These are phyloP conservation scores for Anagrus nilaparvatae DNA, from an alignment of 1,140 invertebrate genomes.

Conservation along the genomic window DNA sequence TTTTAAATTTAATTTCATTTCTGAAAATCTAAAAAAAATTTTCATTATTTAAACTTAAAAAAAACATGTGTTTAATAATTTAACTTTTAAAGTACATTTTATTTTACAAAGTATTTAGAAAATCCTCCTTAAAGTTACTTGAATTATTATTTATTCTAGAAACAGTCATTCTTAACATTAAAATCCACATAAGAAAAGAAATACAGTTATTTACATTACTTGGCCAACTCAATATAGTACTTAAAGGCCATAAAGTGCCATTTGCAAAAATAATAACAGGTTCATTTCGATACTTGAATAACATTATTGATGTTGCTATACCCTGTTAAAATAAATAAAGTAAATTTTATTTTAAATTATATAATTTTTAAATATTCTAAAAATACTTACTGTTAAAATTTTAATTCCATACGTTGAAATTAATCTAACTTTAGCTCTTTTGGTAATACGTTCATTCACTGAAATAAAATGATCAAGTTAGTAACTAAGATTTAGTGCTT, in stretches of 20 bases:
- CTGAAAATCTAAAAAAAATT: too few species aligned
- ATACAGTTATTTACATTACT: conserved; percentile 27
- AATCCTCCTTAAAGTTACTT: conserved; percentile 9
- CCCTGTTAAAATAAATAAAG: conserved; percentile 20
- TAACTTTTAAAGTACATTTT: neutral
- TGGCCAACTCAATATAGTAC: conserved; percentile 34
- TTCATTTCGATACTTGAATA: conserved; percentile 28
- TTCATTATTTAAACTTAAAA: too few species aligned
- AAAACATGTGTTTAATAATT: neutral
- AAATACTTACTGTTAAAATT: conserved; percentile 24
- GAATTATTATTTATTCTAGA: too few species aligned
- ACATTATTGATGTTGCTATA: conserved; percentile 21
- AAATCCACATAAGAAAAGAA: conserved; percentile 30
- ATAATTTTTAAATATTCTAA: conserved; percentile 3
- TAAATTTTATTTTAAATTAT: neutral
- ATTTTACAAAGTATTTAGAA: conserved; percentile 10
- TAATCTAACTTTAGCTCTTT: conserved; percentile 17
- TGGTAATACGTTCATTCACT: conserved; percentile 14
- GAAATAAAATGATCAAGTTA: conserved; percentile 12
- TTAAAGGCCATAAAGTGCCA: conserved; percentile 28
- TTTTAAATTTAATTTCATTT: too few species aligned
- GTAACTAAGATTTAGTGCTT: too few species aligned
- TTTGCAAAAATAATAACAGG: conserved; percentile 32
- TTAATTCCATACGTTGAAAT: conserved; percentile 17
- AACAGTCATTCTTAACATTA: conserved; percentile 26